These are phyloP conservation scores for Drosophila hydei DNA, from an alignment of 1,140 invertebrate species.

Conservation along the genomic window DNA sequence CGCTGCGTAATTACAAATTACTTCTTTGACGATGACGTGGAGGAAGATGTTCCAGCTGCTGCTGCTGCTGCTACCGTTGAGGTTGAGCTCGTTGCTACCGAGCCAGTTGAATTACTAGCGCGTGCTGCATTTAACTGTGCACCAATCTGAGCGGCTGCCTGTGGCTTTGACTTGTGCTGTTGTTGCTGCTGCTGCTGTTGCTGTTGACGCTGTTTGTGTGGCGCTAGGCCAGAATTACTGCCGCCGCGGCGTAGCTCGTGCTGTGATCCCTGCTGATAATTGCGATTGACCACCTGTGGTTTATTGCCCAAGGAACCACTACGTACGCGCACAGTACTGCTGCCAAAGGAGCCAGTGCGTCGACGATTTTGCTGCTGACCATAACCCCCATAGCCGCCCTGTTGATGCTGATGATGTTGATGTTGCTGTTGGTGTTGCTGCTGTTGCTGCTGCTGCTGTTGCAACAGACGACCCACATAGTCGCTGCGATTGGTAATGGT, in stretches of 20 bases:
- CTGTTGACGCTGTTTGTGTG: constrained; percentile 60
- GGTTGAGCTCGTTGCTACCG: constrained; percentile 27
- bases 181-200: constrained; percentile 61
- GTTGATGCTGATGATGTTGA: constrained; percentile 42
- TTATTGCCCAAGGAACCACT: constrained; percentile 82
- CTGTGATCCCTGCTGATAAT: constrained; percentile 72
- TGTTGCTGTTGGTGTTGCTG: constrained; percentile 72
- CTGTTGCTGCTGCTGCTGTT: constrained; percentile 73
- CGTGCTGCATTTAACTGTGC: constrained; percentile 48
- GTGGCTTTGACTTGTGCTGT: constrained; percentile 49
- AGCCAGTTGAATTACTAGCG: constrained; percentile 43
- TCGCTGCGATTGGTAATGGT: constrained; percentile 83
- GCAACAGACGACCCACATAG: constrained; percentile 75
- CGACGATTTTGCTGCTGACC: constrained; percentile 70
- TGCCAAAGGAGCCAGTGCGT: constrained; percentile 81
- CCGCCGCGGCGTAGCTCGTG: constrained; percentile 73
- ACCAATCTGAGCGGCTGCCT: constrained; percentile 39
- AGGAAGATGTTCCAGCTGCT: constrained; percentile 35
- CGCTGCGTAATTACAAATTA: constrained; percentile 53
- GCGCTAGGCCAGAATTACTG: constrained; percentile 72
- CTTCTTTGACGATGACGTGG: constrained; percentile 71
- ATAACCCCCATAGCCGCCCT: constrained; percentile 55
- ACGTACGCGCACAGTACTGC: constrained; percentile 84
- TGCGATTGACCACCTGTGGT: constrained; percentile 75
- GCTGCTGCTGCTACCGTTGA: constrained; percentile 17